These are phyloP conservation scores for Apus apus DNA, from an alignment of 2,113 vertebrate species.

Conservation along the genomic window DNA sequence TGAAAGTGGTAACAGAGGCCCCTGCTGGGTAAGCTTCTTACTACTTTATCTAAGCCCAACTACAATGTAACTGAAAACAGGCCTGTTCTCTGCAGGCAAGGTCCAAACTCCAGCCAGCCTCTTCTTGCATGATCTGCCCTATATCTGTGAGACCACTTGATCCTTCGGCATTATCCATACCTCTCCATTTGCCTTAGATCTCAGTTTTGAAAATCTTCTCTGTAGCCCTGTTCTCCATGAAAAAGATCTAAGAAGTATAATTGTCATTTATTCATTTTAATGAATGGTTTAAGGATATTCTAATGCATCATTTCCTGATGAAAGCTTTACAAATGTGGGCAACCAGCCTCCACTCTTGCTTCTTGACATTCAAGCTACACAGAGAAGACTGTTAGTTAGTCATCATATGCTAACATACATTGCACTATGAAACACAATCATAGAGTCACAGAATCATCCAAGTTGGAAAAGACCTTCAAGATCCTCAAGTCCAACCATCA, in stretches of 20 bases:
- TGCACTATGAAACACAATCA: background rate
- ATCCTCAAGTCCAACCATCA: too few species aligned
- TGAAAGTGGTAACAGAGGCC: background rate
- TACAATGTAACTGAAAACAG: background rate
- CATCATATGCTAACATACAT: background rate
- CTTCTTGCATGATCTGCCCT: background rate
- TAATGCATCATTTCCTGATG: background rate
- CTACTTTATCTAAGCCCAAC: background rate
- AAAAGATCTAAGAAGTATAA: background rate
- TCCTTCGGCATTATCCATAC: background rate
- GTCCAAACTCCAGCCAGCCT: background rate
- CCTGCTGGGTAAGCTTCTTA: constrained; percentile 37
- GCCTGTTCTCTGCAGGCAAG: background rate
- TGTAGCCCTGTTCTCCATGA: background rate
- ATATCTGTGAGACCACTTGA: background rate
- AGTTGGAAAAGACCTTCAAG: too few species aligned
- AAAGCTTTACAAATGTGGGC: background rate
- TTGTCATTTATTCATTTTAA: background rate
- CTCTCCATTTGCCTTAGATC: background rate
- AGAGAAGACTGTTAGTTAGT: background rate
- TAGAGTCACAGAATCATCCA: too few species aligned
- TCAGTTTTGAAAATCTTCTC: background rate
- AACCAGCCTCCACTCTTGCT: background rate
- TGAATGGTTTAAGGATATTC: background rate
- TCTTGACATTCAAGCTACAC: background rate